A percentile compares a stretch with the other conserved stretches of the same genome.
These are phyloP conservation scores for Xiphydria camelus DNA, from an alignment of 2,888 invertebrate species.

Conservation along the genomic window DNA sequence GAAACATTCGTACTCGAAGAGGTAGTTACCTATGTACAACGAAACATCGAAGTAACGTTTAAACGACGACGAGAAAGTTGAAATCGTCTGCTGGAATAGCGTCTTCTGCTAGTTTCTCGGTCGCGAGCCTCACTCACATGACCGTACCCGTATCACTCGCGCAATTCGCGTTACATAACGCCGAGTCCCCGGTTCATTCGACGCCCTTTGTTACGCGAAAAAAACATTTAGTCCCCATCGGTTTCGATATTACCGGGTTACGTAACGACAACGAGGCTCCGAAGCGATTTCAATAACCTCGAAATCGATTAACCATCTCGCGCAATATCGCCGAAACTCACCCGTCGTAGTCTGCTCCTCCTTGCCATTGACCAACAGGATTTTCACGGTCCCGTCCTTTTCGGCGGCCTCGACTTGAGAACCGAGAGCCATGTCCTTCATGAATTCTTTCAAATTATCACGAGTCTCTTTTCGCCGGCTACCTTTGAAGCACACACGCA, in stretches of 20 bases:
- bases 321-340: constrained; percentile 28
- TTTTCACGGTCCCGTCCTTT: constrained; percentile 49
- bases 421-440: constrained; percentile 52
- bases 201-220: constrained; percentile 1
- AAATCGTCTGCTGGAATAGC: constrained; percentile 35
- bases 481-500: constrained; percentile 17
- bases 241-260: constrained; percentile 23
- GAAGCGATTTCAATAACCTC: constrained; percentile 19
- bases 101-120: constrained; percentile 38
- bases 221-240: neutral
- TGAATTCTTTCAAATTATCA: constrained; percentile 5
- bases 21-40: constrained; percentile 14
- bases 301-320: too few species aligned
- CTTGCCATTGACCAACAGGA: constrained; percentile 46
- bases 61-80: too few species aligned
- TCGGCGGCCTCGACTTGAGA: constrained; percentile 53
- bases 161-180: constrained; percentile 45
- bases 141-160: constrained; percentile 37
- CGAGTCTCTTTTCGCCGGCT: neutral
- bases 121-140: constrained; percentile 37
- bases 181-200: constrained; percentile 9
- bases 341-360: constrained; percentile 28
- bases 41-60: constrained; percentile 11
- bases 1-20: neutral
- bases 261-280: constrained; percentile 21